These are phyloP conservation scores for Myotis yumanensis DNA, from an alignment of 2,113 vertebrate species.

Conservation along the genomic window DNA sequence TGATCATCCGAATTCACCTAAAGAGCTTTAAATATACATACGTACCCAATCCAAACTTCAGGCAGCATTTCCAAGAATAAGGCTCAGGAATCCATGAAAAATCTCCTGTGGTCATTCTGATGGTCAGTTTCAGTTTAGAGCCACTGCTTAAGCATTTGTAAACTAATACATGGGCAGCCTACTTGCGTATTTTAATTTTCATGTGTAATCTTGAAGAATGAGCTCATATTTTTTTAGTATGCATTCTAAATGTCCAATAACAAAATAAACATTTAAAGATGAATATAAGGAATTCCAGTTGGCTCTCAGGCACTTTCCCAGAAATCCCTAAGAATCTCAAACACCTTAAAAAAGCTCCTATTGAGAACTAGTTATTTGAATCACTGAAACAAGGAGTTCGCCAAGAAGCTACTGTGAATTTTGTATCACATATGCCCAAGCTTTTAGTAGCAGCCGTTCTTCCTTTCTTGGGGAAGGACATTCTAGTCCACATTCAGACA, in stretches of 20 bases:
- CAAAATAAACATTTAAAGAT: neutral
- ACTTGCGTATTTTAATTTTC: neutral
- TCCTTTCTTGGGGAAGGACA: neutral
- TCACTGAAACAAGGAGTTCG: neutral
- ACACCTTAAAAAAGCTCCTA: neutral
- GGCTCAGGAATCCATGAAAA: neutral
- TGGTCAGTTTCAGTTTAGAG: neutral
- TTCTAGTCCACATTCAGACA: neutral
- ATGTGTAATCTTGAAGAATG: neutral
- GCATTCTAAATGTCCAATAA: neutral
- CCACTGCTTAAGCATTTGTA: neutral
- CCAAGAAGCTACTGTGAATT: neutral
- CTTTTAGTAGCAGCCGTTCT: neutral
- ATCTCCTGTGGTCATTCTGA: neutral
- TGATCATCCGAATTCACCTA: neutral
- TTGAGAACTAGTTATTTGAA: neutral
- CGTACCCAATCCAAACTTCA: neutral
- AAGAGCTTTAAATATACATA: neutral
- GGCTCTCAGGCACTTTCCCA: neutral
- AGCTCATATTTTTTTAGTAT: neutral
- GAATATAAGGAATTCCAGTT: neutral
- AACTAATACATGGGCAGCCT: neutral
- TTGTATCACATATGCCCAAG: neutral
- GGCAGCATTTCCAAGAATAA: neutral
- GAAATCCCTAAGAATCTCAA: neutral